Conservation (phyloP, 2,113 vertebrate genomes). For the Boulengeromyrus knoepffleri region DNA sequence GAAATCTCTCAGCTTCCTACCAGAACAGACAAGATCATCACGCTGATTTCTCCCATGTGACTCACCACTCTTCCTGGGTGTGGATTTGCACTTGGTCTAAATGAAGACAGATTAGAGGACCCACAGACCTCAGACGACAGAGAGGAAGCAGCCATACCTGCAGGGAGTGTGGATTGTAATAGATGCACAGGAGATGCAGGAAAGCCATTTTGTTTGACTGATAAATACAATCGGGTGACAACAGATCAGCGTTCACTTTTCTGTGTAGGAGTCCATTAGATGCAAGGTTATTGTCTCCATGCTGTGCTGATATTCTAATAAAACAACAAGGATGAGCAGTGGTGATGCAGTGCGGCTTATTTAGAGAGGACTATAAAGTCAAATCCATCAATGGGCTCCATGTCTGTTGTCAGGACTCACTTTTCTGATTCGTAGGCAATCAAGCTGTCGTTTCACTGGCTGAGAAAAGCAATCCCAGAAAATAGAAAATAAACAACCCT, state of each 20-base stretch:
- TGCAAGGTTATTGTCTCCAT: neutral
- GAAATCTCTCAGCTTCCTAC: constrained; percentile 1
- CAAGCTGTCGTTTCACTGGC: neutral
- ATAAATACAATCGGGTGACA: neutral
- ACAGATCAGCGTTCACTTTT: neutral
- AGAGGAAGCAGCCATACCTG: neutral
- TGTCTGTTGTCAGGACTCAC: neutral
- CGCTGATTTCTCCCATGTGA: constrained; percentile 7
- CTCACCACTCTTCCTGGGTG: neutral
- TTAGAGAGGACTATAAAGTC: neutral
- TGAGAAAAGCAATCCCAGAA: neutral
- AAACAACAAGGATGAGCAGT: neutral
- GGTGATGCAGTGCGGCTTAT: neutral
- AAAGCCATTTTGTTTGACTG: neutral
- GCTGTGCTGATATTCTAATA: neutral
- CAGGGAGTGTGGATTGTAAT: neutral
- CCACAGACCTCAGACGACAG: neutral
- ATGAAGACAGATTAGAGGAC: constrained; percentile 2
- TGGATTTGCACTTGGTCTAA: neutral
- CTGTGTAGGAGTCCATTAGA: neutral
- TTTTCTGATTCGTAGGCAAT: neutral
- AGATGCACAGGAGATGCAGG: neutral
- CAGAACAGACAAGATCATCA: neutral
- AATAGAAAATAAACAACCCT: neutral
- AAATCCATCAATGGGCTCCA: neutral